Evolutionary conservation across 2,113 vertebrate genomes (phyloP).

Genomic region (human): DNA sequence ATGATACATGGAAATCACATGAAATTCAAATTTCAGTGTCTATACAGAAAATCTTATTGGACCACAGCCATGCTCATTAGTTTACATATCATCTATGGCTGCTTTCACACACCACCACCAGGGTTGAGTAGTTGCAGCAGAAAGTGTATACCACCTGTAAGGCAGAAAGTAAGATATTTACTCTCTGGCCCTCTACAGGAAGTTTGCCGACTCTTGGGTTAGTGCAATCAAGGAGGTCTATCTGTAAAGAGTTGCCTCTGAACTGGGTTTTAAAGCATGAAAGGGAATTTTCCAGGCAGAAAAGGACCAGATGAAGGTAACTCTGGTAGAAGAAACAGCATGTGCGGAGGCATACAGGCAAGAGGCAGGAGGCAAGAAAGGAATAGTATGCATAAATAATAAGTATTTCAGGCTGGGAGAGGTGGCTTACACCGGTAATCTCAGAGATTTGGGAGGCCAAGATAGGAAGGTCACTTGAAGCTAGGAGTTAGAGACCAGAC

Average conservation of each 20-base stretch:
- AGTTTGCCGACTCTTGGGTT: neutral
- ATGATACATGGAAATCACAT: neutral
- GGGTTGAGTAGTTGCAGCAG: too few relatives aligned
- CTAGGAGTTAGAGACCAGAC: too few relatives aligned
- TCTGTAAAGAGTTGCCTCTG: neutral
- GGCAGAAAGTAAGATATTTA: neutral
- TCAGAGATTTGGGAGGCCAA: too few relatives aligned
- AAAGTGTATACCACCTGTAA: rapidly evolving
- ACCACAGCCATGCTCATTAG: neutral
- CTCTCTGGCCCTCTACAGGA: neutral
- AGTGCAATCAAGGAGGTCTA: neutral
- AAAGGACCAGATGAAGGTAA: neutral
- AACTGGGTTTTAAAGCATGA: neutral
- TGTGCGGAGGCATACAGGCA: neutral
- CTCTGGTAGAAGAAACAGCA: neutral
- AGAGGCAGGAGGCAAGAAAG: neutral
- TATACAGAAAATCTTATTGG: neutral
- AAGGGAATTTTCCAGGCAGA: neutral
- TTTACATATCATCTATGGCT: neutral
- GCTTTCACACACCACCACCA: neutral
- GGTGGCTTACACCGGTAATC: too few relatives aligned
- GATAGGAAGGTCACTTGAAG: too few relatives aligned
- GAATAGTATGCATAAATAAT: neutral
- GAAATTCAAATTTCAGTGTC: neutral
- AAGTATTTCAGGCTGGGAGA: too few relatives aligned